phyloP scores from a whole-genome alignment of 1,140 invertebrate species.

The Paralvinella palmiformis region DNA sequence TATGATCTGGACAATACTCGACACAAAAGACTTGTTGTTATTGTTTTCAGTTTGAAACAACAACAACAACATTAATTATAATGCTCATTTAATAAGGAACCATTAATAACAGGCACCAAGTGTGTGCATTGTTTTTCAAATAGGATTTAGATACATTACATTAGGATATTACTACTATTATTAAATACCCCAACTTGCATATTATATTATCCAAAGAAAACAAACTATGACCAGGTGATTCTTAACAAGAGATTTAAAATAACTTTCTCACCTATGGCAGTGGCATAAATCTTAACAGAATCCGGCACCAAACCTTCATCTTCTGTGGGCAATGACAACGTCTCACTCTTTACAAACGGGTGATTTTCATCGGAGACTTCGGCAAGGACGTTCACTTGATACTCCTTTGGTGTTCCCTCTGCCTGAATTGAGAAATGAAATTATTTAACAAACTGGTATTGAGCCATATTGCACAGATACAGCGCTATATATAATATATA shows the following conservation, averaged over 20 bases:
- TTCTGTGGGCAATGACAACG: not conserved
- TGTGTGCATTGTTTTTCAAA: not conserved
- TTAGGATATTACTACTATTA: too few relatives aligned
- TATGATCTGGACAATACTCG: not conserved
- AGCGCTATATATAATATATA: not conserved
- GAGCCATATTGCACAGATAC: not conserved
- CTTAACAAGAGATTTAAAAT: not conserved
- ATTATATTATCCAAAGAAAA: not conserved
- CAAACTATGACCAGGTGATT: not conserved
- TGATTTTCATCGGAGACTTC: conserved; percentile 18
- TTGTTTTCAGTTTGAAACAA: not conserved
- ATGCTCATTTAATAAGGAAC: not conserved
- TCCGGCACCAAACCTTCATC: conserved; percentile 3
- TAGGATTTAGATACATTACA: too few relatives aligned
- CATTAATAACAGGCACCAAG: not conserved
- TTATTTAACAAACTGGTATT: not conserved
- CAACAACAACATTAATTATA: not conserved
- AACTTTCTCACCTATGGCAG: conserved; percentile 1
- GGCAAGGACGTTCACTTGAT: conserved; percentile 30
- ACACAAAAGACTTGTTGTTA: not conserved
- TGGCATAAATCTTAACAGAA: conserved; percentile 12
- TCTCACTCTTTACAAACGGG: not conserved
- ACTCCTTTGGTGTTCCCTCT: conserved; percentile 36
- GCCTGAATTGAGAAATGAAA: conserved; percentile 23
- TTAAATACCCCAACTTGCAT: not conserved